Percentiles rank a stretch among this genome's conserved stretches.
phyloP scores from a whole-genome alignment of 1,140 invertebrate species.

The Drosophila subobscura region DNA sequence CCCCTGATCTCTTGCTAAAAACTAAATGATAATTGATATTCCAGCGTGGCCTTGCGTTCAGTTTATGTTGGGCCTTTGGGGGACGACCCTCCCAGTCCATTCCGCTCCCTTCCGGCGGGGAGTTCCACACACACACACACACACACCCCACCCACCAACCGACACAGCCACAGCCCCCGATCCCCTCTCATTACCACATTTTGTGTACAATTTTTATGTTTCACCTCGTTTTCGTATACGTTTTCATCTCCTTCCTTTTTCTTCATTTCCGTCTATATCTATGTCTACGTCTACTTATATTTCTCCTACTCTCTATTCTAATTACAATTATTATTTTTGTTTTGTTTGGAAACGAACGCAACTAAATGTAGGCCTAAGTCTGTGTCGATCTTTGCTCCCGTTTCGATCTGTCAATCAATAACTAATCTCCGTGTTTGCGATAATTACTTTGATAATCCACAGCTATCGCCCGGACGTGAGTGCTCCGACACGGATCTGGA shows the following conservation, averaged over 20 bases:
- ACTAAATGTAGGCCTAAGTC: constrained; percentile 58
- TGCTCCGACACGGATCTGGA: constrained; percentile 92
- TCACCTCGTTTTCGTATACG: too few relatives aligned
- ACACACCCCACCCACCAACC: too few relatives aligned
- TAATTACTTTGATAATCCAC: constrained; percentile 32
- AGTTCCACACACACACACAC: too few relatives aligned
- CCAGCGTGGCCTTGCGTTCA: too few relatives aligned
- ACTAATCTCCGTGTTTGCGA: constrained; percentile 23
- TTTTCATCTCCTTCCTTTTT: constrained; percentile 4
- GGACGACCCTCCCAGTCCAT: too few relatives aligned
- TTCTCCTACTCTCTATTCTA: constrained; percentile 2
- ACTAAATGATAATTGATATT: too few relatives aligned
- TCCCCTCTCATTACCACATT: too few relatives aligned
- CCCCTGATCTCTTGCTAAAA: too few relatives aligned
- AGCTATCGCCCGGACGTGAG: constrained; percentile 91
- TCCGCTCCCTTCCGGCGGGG: too few relatives aligned
- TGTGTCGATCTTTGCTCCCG: constrained; percentile 41
- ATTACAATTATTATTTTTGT: constrained; percentile 7
- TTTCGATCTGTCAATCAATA: neutral
- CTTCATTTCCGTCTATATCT: constrained; percentile 6
- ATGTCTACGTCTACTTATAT: constrained; percentile 9
- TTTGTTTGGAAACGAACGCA: constrained; percentile 33
- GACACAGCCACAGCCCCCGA: too few relatives aligned
- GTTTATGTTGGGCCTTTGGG: too few relatives aligned
- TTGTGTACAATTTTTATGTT: too few relatives aligned